Conservation (phyloP, 2,888 invertebrate species). For the Scotopteryx bipunctaria region DNA sequence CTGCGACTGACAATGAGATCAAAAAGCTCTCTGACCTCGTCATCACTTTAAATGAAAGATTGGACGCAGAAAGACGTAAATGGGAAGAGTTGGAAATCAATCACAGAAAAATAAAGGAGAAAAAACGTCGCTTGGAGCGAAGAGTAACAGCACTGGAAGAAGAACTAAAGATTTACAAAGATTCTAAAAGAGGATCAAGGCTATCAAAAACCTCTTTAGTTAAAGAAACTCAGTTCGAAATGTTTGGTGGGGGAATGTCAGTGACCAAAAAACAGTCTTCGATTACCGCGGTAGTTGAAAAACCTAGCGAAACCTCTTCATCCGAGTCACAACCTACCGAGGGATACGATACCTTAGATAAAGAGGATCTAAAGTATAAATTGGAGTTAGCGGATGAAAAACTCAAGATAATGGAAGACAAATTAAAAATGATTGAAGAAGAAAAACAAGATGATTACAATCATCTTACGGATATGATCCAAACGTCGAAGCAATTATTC, state of each 20-base stretch:
- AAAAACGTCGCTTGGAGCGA: conserved; percentile 64
- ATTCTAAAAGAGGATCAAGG: conserved; percentile 58
- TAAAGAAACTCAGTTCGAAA: conserved; percentile 48
- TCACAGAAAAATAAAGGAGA: conserved; percentile 82
- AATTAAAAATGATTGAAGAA: conserved; percentile 84
- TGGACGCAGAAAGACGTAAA: conserved; percentile 83
- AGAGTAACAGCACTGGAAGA: conserved; percentile 55
- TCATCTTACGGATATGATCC: conserved; percentile 81
- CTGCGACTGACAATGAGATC: conserved; percentile 85
- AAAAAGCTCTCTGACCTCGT: conserved; percentile 84
- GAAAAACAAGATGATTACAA: conserved; percentile 84
- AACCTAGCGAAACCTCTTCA: conserved; percentile 56
- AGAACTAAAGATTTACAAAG: conserved; percentile 55
- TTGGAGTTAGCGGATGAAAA: conserved; percentile 86
- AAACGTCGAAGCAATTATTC: conserved; percentile 82
- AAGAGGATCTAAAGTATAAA: conserved; percentile 71
- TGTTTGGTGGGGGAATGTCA: conserved; percentile 37
- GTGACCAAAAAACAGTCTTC: conserved; percentile 57
- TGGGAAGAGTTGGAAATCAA: conserved; percentile 82
- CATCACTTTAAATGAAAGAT: conserved; percentile 79
- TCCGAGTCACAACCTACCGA: conserved; percentile 54
- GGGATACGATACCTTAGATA: conserved; percentile 58
- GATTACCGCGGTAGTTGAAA: conserved; percentile 49
- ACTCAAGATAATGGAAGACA: conserved; percentile 85
- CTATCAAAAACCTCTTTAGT: conserved; percentile 53